phyloP scores from a whole-genome alignment of 2,113 vertebrate species.

The Clarias batrachus region DNA sequence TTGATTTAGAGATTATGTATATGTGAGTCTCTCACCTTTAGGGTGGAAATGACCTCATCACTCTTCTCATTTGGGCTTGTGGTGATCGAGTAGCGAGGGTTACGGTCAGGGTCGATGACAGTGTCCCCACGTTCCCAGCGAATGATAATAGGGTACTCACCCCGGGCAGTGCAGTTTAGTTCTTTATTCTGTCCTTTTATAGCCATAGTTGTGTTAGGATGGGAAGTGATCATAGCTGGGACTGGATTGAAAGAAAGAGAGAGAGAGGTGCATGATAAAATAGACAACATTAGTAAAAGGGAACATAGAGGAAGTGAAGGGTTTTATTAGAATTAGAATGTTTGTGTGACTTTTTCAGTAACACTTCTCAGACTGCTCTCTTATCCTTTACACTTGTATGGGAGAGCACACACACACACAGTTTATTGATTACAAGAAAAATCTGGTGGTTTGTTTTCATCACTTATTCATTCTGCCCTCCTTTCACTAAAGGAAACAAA shows the following conservation, averaged over 20 bases:
- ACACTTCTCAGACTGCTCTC: constrained; percentile 21
- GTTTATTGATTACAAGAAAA: constrained; percentile 67
- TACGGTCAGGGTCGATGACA: constrained; percentile 93
- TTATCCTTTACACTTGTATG: constrained; percentile 49
- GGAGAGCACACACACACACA: constrained; percentile 51
- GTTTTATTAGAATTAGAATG: not conserved
- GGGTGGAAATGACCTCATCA: constrained; percentile 92
- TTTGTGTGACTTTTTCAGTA: constrained; percentile 35
- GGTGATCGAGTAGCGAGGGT: constrained; percentile 88
- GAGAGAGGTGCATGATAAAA: constrained; percentile 44
- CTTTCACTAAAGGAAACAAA: constrained; percentile 69
- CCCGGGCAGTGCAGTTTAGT: constrained; percentile 93
- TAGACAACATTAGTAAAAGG: not conserved
- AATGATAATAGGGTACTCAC: constrained; percentile 96
- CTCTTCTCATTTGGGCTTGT: constrained; percentile 93
- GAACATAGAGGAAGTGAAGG: not conserved
- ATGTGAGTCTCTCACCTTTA: constrained; percentile 78
- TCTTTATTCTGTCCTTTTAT: constrained; percentile 96
- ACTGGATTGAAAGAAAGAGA: constrained; percentile 70
- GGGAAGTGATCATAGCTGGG: constrained; percentile 97
- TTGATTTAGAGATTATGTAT: constrained; percentile 18
- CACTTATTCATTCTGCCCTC: constrained; percentile 74
- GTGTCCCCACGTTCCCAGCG: constrained; percentile 98
- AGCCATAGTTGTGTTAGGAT: constrained; percentile 97
- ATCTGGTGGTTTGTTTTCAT: constrained; percentile 80